These are phyloP conservation scores for Choloepus hoffmanni DNA, from an alignment of 2,113 vertebrate species.

Conservation along the genomic window DNA sequence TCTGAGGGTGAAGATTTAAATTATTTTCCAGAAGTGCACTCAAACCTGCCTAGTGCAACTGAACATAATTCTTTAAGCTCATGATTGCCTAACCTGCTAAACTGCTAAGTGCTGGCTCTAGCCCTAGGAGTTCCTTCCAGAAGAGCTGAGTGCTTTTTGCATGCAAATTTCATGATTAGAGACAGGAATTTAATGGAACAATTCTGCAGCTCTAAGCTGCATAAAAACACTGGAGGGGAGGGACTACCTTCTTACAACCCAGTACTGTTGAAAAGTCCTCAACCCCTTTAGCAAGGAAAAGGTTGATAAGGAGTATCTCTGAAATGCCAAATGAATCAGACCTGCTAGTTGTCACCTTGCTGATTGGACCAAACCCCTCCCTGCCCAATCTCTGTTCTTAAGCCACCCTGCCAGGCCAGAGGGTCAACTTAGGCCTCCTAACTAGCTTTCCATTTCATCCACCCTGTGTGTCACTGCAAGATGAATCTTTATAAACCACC, in stretches of 20 bases:
- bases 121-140: conserved; percentile 59
- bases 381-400: neutral
- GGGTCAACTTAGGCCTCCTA: neutral
- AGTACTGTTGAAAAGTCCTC: neutral
- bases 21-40: conserved; percentile 71
- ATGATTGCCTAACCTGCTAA: conserved; percentile 64
- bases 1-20: conserved; percentile 52
- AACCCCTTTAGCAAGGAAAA: neutral
- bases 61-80: conserved; percentile 74
- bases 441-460: neutral
- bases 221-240: conserved; percentile 21
- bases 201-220: conserved; percentile 26
- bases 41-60: conserved; percentile 56
- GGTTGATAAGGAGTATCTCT: neutral
- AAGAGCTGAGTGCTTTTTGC: conserved; percentile 68
- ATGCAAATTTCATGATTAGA: conserved; percentile 78
- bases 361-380: neutral
- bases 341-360: neutral
- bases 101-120: conserved; percentile 62
- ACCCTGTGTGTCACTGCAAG: neutral
- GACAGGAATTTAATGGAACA: conserved; percentile 60
- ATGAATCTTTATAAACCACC: neutral
- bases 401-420: neutral
- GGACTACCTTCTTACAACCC: neutral
- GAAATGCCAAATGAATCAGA: neutral